Base-by-base conservation (phyloP, 1,140 invertebrate species). In the Orius laevigatus region DNA sequence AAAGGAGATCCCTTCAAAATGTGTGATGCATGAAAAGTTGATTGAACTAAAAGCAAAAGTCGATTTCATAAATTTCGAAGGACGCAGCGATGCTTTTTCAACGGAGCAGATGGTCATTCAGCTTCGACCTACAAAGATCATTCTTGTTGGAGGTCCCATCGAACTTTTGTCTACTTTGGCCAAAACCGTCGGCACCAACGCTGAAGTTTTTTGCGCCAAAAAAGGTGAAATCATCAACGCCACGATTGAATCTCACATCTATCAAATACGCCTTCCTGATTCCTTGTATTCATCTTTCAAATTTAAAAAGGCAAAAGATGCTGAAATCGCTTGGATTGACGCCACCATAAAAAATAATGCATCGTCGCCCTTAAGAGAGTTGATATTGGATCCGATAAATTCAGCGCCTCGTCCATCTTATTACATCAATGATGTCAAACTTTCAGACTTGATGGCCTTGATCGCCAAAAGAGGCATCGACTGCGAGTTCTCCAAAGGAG, bases 61-160 rank as follows among this genome's bases (percentile, higher is more conserved):
- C 2, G 79, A 87, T 50, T 96, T 87, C 57, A 97, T 99, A 50
- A 94, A 99, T 68, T 95, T 98, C 64, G 95, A 99, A 63, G 95
- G 94, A 5, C 71, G 93, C 35, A 94, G 91, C 0, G 95, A 98
- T 66, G 92, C 91, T 1, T 94, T 98, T 66, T 96, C 92, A 0
- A 70, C 98, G 50, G 78, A 89, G 48, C 91, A 93, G 60, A 87
- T 96, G 46, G 66, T 96, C 0, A 73, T 79, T 5, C 76, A 96
- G 56, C 65, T 95, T 34, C 81, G 84, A 60, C 92, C 92, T 0
- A 68, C 86, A 51, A 75, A 90, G 56, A 72, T 96, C 6, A 70
- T 81, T 46, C 60, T 86, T 35, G 76, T 85, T 2, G 67, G 78
- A 53, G 81, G 80, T n/a, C 63, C 66, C 2, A 58, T 67, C 20